These are phyloP conservation scores for Solenopsis invicta DNA, from an alignment of 1,140 invertebrate genomes.

Conservation along the genomic window DNA sequence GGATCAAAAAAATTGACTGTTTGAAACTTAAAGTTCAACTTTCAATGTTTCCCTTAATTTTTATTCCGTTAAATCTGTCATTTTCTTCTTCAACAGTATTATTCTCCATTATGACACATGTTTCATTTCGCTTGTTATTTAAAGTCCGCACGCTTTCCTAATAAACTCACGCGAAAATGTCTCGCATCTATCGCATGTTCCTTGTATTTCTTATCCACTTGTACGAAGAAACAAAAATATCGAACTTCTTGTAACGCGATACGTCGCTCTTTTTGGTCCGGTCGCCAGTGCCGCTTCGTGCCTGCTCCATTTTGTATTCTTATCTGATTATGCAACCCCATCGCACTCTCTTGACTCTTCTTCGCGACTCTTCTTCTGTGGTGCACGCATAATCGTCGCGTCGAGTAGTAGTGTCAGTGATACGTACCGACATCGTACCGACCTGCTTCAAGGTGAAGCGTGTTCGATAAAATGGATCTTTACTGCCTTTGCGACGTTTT, in stretches of 20 bases:
- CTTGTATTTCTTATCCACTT: background rate
- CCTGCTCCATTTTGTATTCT: constrained; percentile 59
- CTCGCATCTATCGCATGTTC: background rate
- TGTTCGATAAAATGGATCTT: constrained; percentile 23
- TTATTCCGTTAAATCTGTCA: background rate
- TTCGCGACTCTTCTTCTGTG: constrained; percentile 22
- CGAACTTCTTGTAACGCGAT: constrained; percentile 51
- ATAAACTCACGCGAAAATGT: background rate
- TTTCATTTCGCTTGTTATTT: constrained; percentile 4
- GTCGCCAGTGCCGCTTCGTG: constrained; percentile 20
- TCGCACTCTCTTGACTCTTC: constrained; percentile 29
- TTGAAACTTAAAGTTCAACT: background rate
- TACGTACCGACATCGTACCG: background rate
- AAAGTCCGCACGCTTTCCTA: background rate
- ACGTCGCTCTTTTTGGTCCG: constrained; percentile 49
- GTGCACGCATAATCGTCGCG: constrained; percentile 33
- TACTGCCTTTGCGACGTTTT: background rate
- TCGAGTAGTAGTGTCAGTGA: constrained; percentile 37
- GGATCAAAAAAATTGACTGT: background rate
- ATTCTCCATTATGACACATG: background rate
- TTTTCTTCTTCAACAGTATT: background rate
- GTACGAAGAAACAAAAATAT: constrained; percentile 20
- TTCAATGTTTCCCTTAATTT: background rate
- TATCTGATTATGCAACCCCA: constrained; percentile 60
- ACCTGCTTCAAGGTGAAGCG: constrained; percentile 22